These are phyloP conservation scores for Hucho hucho DNA, from an alignment of 2,113 vertebrate species.

Conservation along the genomic window DNA sequence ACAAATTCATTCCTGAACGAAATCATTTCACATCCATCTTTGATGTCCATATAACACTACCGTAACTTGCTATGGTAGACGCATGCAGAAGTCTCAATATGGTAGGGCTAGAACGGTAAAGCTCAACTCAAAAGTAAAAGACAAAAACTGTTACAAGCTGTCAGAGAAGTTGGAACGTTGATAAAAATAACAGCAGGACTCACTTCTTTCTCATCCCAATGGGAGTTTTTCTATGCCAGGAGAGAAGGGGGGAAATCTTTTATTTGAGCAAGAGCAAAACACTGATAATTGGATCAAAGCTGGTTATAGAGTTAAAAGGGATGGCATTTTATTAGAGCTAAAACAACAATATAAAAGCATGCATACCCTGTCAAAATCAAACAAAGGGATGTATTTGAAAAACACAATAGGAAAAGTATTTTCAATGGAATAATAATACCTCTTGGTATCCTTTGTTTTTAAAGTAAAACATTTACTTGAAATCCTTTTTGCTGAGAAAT, in stretches of 20 bases:
- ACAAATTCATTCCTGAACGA: neutral
- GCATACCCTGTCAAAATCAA: constrained; percentile 10
- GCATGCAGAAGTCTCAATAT: constrained; percentile 34
- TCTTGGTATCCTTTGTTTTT: too few species aligned
- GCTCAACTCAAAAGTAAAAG: too few species aligned
- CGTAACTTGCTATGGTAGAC: neutral
- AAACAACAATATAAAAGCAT: constrained; percentile 12
- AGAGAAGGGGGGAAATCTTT: constrained; percentile 60
- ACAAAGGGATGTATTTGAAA: neutral
- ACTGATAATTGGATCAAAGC: constrained; percentile 27
- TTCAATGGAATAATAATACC: too few species aligned
- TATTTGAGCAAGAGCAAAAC: constrained; percentile 44
- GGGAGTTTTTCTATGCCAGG: constrained; percentile 78
- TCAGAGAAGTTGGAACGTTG: too few species aligned
- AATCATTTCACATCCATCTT: neutral
- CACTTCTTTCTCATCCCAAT: constrained; percentile 82
- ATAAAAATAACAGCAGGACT: constrained; percentile 56
- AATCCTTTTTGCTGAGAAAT: too few species aligned
- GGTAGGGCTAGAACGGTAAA: constrained; percentile 15
- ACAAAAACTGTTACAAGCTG: too few species aligned
- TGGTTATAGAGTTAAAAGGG: constrained; percentile 4
- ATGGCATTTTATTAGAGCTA: constrained; percentile 19
- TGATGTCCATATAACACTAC: neutral
- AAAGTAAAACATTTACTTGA: too few species aligned
- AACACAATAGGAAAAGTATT: neutral